These are phyloP conservation scores for Ellobium chinense DNA, from an alignment of 2,888 invertebrate species.

Conservation along the genomic window DNA sequence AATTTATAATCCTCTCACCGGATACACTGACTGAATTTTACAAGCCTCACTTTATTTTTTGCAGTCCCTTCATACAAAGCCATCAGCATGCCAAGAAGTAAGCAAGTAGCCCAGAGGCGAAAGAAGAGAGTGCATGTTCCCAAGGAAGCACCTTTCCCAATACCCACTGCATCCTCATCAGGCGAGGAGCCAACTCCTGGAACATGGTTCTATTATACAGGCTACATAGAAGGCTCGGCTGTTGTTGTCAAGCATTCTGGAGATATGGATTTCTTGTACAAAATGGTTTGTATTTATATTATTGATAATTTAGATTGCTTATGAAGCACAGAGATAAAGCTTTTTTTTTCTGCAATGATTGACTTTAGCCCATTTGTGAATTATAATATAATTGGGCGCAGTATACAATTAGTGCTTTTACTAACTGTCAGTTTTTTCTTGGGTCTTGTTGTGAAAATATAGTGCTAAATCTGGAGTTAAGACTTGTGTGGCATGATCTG, in stretches of 20 bases:
- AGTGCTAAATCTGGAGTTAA: no score
- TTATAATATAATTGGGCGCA: background rate
- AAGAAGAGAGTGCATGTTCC: constrained; percentile 55
- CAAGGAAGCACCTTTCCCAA: constrained; percentile 66
- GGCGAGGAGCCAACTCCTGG: constrained; percentile 49
- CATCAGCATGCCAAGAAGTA: constrained; percentile 42
- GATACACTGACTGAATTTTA: no score
- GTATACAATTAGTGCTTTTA: no score
- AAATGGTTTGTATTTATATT: constrained; percentile 61
- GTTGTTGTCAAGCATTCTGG: constrained; percentile 67
- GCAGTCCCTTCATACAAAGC: no score
- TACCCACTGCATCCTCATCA: constrained; percentile 64
- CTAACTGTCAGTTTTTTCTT: no score
- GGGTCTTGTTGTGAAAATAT: no score
- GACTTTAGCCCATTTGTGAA: background rate
- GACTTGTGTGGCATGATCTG: no score
- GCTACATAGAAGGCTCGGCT: constrained; percentile 57
- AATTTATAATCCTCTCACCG: no score
- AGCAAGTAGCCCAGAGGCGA: constrained; percentile 45
- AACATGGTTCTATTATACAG: constrained; percentile 67
- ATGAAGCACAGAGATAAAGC: background rate
- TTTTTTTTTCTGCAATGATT: background rate
- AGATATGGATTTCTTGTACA: constrained; percentile 68
- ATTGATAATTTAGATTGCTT: no score
- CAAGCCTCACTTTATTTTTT: no score